Evolutionary conservation across 2,888 invertebrate species (phyloP), one percentile per base, ranked within the genome.

Genomic region (Yponomeuta plumbellus): DNA sequence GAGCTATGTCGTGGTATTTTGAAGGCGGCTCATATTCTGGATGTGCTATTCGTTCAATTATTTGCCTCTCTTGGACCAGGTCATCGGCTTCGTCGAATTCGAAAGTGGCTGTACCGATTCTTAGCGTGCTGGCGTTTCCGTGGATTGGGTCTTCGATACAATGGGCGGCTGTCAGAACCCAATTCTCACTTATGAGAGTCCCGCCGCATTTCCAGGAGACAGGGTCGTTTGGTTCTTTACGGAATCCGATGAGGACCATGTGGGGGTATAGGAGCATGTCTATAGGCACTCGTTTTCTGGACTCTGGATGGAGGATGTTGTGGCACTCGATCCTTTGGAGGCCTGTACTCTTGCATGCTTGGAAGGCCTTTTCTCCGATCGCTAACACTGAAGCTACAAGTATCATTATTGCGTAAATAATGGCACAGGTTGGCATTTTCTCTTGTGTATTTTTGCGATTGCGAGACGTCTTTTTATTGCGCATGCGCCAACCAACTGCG

Each of bases 1-100:
- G 76, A 0, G 94, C 95, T 66, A 96, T 93, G 71, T 96, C 95
- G 73, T 95, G 91, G 65, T 89, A 92, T 72, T 92, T 92, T 0
- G 92, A 88, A 0, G 93, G 92, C 0, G 92, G 84, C 58, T 85
- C 86, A 74, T 93, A 94, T 1, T 84, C 77, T 0, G 94, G 94
- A 79, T 95, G 94, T 0, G 80, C 71, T 0, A 92, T 76, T 0
- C 88, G 80, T 39, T 86, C 73, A 0, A 78, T 79, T 1, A 94
- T 79, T 3, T 74, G 71, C 66, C 92, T 84, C 61, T 92, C 92
- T 73, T 93, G 93, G 1, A 91, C 86, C n/a, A 89, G 69, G 61
- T 88, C 91, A 61, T 91, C 90, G 0, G 85, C 85, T 73, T 88
- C 88, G 23, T 88, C 88, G 34, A 90, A 85, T 68, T 86, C 88